Conservation (phyloP, 2,888 invertebrate genomes). For the Mellilla xanthometata region DNA sequence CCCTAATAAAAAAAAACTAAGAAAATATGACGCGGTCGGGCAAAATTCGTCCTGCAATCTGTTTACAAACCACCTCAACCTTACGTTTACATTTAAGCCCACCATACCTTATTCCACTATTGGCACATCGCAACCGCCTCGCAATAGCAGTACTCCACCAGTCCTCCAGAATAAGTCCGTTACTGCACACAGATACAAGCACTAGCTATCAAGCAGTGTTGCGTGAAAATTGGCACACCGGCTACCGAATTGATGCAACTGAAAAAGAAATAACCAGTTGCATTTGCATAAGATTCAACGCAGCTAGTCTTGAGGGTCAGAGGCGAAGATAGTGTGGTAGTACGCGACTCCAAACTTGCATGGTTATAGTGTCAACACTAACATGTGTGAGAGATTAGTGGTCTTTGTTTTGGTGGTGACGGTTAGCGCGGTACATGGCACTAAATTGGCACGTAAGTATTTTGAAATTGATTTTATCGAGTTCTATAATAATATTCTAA, state of each 20-base stretch:
- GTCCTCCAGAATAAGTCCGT: slow-evolving; percentile 45
- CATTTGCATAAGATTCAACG: slow-evolving; percentile 62
- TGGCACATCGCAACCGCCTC: slow-evolving; percentile 25
- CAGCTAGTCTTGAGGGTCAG: slow-evolving; percentile 48
- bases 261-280: slow-evolving; percentile 70
- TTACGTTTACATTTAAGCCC: neutral
- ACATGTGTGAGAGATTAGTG: slow-evolving; percentile 66
- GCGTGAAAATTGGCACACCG: slow-evolving; percentile 77
- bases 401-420: slow-evolving; percentile 45
- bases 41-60: no score
- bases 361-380: slow-evolving; percentile 35
- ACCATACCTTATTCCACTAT: slow-evolving; percentile 20
- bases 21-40: no score
- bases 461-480: no score
- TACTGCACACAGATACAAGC: slow-evolving; percentile 37
- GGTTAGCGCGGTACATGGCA: slow-evolving; percentile 43
- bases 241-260: slow-evolving; percentile 71
- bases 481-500: no score
- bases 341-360: slow-evolving; percentile 30
- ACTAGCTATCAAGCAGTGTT: slow-evolving; percentile 53
- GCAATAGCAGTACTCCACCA: slow-evolving; percentile 32
- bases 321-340: slow-evolving; percentile 54
- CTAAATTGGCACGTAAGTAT: slow-evolving; percentile 70
- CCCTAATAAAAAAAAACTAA: no score
- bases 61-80: neutral